Evolutionary conservation across 2,113 vertebrate species (phyloP).

Genomic region (Athene noctua): DNA sequence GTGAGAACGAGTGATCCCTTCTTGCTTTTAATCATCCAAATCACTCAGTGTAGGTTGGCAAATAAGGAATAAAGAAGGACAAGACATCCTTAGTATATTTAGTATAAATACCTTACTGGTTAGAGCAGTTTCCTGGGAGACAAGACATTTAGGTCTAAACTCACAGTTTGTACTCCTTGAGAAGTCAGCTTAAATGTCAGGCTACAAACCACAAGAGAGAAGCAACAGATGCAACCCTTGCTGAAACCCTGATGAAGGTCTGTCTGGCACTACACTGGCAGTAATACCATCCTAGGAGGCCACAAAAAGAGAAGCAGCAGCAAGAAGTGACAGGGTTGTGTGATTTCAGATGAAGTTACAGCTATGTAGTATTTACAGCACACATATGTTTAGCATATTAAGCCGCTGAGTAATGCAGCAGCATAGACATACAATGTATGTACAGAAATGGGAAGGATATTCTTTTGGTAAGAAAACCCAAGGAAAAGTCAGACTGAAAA

Average conservation of each 20-base stretch:
- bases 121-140: background rate
- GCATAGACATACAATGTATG: background rate
- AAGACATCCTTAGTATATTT: background rate
- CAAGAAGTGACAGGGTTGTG: background rate
- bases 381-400: fast-evolving
- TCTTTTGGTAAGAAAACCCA: background rate
- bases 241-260: background rate
- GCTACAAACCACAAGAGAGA: background rate
- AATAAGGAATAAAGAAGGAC: background rate
- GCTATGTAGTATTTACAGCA: background rate
- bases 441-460: background rate
- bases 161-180: background rate
- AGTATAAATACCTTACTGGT: background rate
- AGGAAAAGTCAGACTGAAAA: background rate
- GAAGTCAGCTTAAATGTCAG: background rate
- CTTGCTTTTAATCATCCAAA: background rate
- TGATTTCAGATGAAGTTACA: background rate
- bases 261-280: background rate
- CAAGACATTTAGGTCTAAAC: background rate
- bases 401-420: background rate
- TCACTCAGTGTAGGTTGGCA: background rate
- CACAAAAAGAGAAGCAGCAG: background rate
- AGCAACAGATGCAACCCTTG: fast-evolving
- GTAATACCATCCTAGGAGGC: fast-evolving
- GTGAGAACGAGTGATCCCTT: background rate